These are phyloP conservation scores for Apteryx mantelli DNA, from an alignment of 2,113 vertebrate genomes.

Conservation along the genomic window DNA sequence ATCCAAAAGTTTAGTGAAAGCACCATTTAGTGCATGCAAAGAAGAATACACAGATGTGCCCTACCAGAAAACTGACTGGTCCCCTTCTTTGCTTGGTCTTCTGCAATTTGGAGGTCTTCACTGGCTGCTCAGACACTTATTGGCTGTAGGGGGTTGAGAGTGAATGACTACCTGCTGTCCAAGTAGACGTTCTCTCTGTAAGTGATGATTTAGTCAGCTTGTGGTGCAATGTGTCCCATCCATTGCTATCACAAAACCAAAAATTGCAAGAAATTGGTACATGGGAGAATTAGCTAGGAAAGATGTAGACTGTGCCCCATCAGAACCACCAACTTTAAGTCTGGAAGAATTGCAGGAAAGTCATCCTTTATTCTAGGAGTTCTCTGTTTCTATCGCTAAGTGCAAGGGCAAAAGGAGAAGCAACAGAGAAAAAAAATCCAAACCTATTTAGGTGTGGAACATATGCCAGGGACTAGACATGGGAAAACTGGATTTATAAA, in stretches of 20 bases:
- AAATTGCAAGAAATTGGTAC: not conserved
- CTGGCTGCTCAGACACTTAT: not conserved
- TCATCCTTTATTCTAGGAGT: not conserved
- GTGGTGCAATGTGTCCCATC: not conserved
- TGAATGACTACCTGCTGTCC: not conserved
- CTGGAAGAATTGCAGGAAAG: not conserved
- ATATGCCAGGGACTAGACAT: not conserved
- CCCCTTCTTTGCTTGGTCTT: not conserved
- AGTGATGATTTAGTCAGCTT: not conserved
- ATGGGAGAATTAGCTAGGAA: not conserved
- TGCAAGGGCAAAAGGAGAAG: not conserved
- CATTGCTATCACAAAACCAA: not conserved
- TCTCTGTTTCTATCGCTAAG: not conserved
- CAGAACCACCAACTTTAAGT: not conserved
- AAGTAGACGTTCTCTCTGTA: not conserved
- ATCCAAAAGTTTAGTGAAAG: not conserved
- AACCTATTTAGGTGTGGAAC: not conserved
- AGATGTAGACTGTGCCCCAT: not conserved
- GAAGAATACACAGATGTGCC: not conserved
- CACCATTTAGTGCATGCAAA: not conserved
- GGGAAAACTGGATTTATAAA: not conserved
- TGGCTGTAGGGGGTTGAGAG: not conserved
- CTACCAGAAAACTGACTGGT: not conserved
- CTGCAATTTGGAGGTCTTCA: fast-evolving
- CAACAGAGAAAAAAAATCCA: not conserved